Evolutionary conservation across 1,140 invertebrate genomes (phyloP).

Genomic region (Hylyphantes graminicola): DNA sequence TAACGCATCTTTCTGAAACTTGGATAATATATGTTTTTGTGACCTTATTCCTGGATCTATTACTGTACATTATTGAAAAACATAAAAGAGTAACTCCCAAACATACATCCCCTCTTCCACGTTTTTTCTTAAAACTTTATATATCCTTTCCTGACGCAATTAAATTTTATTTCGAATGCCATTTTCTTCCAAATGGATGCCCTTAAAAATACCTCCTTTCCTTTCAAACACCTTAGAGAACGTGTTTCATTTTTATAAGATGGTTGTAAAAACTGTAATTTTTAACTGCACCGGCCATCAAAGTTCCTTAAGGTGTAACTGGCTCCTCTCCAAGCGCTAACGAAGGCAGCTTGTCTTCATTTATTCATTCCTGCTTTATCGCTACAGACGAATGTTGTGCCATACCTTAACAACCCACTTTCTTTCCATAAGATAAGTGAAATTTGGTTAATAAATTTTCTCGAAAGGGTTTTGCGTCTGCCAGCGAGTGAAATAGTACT

Average conservation of each 20-base stretch:
- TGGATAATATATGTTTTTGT: too few relatives aligned
- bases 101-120: too few relatives aligned
- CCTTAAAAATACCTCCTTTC: constrained; percentile 9
- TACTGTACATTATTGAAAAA: too few relatives aligned
- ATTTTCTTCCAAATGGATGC: neutral
- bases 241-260: neutral
- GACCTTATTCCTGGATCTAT: too few relatives aligned
- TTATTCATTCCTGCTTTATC: neutral
- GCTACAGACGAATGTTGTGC: neutral
- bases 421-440: neutral
- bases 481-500: neutral
- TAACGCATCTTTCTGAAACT: too few relatives aligned
- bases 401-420: neutral
- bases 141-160: too few relatives aligned
- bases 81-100: too few relatives aligned
- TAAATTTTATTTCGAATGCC: too few relatives aligned
- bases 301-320: neutral
- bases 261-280: constrained; percentile 31
- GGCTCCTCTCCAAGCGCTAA: neutral
- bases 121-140: too few relatives aligned
- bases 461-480: neutral
- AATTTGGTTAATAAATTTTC: constrained; percentile 2
- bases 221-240: too few relatives aligned
- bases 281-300: constrained; percentile 7
- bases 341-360: neutral